These are phyloP conservation scores for Uropsilus gracilis DNA, from an alignment of 2,113 vertebrate genomes.

Conservation along the genomic window DNA sequence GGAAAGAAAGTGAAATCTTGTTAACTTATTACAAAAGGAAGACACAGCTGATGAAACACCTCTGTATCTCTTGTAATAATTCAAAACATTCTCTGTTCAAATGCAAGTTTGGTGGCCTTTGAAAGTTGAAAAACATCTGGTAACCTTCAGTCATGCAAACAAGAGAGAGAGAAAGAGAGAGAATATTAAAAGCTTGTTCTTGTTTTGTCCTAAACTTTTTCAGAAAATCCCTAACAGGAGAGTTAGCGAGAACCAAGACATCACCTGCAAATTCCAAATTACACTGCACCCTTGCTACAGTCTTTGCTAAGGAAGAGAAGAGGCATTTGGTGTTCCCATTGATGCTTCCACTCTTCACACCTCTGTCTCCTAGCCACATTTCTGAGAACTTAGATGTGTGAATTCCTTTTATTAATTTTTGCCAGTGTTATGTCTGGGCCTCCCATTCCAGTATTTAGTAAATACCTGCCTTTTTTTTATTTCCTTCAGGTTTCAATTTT, in stretches of 20 bases:
- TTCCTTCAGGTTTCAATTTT: background rate
- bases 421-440: background rate
- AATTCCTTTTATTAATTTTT: background rate
- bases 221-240: background rate
- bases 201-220: background rate
- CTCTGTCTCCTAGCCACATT: background rate
- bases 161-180: background rate
- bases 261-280: background rate
- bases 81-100: background rate
- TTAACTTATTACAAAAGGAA: background rate
- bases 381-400: background rate
- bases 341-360: background rate
- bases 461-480: background rate
- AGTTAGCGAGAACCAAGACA: background rate
- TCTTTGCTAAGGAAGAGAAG: background rate
- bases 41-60: background rate
- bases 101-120: background rate
- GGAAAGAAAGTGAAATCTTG: background rate
- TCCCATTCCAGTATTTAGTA: background rate
- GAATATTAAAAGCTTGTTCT: background rate
- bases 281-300: background rate
- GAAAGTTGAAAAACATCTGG: background rate
- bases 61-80: background rate
- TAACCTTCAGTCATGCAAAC: background rate
- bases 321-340: background rate